Percentiles rank a stretch among this genome's conserved stretches.
Conservation (phyloP, 2,113 vertebrate genomes). For the Euleptes europaea region DNA sequence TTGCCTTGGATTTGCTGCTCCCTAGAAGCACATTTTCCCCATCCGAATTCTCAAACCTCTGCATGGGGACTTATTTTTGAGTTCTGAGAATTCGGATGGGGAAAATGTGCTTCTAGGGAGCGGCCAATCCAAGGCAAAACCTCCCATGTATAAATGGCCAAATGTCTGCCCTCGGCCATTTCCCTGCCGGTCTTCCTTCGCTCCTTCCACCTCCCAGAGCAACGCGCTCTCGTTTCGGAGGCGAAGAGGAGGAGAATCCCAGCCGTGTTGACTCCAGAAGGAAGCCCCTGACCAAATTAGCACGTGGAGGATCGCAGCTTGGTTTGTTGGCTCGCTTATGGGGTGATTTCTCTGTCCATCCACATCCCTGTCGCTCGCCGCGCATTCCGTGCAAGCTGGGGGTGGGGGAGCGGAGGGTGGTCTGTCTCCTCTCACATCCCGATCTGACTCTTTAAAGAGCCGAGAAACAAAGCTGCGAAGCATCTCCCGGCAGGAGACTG, state of each 20-base stretch:
- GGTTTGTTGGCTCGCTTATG: too few relatives aligned
- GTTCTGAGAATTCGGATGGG: too few relatives aligned
- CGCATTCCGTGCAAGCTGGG: not conserved
- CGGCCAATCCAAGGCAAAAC: too few relatives aligned
- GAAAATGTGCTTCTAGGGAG: too few relatives aligned
- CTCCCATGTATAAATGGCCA: too few relatives aligned
- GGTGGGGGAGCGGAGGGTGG: not conserved
- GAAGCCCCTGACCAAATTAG: not conserved
- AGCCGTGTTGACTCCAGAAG: not conserved
- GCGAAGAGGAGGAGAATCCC: not conserved
- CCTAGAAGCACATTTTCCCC: too few relatives aligned
- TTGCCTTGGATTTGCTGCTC: too few relatives aligned
- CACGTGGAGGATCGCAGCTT: not conserved
- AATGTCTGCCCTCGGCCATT: too few relatives aligned
- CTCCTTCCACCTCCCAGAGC: not conserved
- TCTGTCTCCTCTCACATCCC: constrained; percentile 47
- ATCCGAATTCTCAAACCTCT: too few relatives aligned
- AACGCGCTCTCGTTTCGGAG: not conserved
- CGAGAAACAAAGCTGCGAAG: constrained; percentile 33
- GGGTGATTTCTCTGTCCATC: not conserved
- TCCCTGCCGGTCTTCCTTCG: too few relatives aligned
- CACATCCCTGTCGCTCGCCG: not conserved
- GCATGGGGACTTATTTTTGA: too few relatives aligned
- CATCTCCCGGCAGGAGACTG: constrained; percentile 16
- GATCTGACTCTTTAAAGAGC: constrained; percentile 47